These are phyloP conservation scores for Xestobium rufovillosum DNA, from an alignment of 2,888 invertebrate genomes.

Conservation along the genomic window DNA sequence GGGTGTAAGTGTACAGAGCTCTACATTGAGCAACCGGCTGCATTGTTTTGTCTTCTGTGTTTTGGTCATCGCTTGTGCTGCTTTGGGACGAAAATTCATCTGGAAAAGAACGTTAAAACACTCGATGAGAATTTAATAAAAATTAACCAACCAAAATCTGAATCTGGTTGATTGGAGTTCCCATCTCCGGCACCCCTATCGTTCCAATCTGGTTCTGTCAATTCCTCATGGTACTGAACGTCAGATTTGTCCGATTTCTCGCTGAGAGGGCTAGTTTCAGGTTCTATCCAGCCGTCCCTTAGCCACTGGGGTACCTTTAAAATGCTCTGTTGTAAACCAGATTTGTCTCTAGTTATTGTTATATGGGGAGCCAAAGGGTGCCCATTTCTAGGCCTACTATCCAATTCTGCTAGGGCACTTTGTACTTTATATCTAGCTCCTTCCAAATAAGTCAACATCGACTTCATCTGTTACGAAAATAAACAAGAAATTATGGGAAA, in stretches of 20 bases:
- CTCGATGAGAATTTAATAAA: conserved; percentile 2
- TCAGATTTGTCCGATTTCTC: conserved; percentile 37
- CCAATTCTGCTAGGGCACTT: conserved; percentile 72
- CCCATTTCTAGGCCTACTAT: conserved; percentile 65
- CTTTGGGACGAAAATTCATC: conserved; percentile 79
- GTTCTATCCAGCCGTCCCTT: conserved; percentile 53
- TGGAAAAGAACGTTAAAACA: conserved; percentile 37
- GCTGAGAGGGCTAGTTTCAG: conserved; percentile 38
- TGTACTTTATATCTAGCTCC: conserved; percentile 85
- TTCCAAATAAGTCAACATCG: conserved; percentile 87
- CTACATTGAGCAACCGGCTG: conserved; percentile 64
- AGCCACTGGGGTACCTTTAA: conserved; percentile 75
- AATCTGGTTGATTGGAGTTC: conserved; percentile 78
- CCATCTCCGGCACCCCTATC: conserved; percentile 76
- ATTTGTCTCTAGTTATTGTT: conserved; percentile 81
- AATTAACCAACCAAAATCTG: conserved; percentile 61
- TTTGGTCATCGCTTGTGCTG: conserved; percentile 44
- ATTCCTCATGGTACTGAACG: conserved; percentile 45
- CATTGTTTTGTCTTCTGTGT: conserved; percentile 43
- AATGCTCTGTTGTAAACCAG: conserved; percentile 79
- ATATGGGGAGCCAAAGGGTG: conserved; percentile 83
- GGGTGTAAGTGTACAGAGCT: conserved; percentile 81
- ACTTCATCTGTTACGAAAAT: conserved; percentile 70
- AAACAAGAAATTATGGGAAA: conserved; percentile 11
- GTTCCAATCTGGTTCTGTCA: conserved; percentile 58